A percentile compares a stretch with the other conserved stretches of the same genome.
Evolutionary conservation across 1,140 invertebrate species (phyloP).

Genomic region (Solen grandis): DNA sequence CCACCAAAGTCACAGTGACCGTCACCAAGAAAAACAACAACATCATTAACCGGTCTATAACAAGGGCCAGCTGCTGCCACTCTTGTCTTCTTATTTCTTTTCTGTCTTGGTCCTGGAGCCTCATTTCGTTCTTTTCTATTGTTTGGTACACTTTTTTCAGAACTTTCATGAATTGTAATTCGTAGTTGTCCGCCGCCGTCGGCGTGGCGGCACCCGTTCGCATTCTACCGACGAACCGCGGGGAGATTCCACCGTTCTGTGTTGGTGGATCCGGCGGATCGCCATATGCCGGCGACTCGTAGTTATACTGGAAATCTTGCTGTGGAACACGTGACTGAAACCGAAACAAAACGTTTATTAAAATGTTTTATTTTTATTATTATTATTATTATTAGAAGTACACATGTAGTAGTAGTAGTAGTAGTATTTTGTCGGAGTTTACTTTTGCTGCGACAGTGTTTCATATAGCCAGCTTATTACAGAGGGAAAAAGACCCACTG

Average conservation of each 20-base stretch:
- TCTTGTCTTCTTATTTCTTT: conserved; percentile 86
- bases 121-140: conserved; percentile 87
- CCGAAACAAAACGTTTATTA: conserved; percentile 9
- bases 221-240: conserved; percentile 68
- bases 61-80: conserved; percentile 90
- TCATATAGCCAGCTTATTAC: no score
- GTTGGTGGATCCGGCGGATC: conserved; percentile 34
- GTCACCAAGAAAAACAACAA: conserved; percentile 86
- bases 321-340: conserved; percentile 72
- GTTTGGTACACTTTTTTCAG: conserved; percentile 86
- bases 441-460: no score
- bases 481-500: no score
- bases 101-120: conserved; percentile 86
- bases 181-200: conserved; percentile 81
- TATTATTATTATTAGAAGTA: background rate
- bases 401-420: no score
- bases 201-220: conserved; percentile 30
- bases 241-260: conserved; percentile 77
- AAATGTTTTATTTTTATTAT: background rate
- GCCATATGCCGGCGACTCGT: background rate
- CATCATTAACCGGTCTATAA: conserved; percentile 86
- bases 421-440: no score
- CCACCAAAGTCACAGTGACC: conserved; percentile 71
- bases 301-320: conserved; percentile 55
- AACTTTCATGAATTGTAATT: conserved; percentile 85